Base-by-base conservation (phyloP, 2,888 invertebrate genomes). In the Lacanobia wlatinum region DNA sequence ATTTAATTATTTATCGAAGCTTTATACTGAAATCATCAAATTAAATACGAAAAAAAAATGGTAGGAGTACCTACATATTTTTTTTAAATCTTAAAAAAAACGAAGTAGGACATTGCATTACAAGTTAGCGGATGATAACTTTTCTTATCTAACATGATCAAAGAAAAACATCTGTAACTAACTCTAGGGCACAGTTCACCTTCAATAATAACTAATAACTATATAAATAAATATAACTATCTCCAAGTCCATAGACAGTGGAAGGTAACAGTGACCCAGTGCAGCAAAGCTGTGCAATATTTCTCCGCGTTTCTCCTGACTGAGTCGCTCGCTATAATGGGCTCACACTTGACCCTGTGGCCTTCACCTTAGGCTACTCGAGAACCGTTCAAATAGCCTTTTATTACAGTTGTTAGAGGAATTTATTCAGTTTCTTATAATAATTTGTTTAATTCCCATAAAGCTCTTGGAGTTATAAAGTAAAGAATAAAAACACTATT, bases 281-380 rank as follows among this genome's bases (percentile, higher is more conserved):
- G 43, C 40, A n/a, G 21, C 12, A 5, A 61, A 71, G 6, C 38
- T 28, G 12, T 46, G 8, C 46, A 52, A 73, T 72, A 56, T 12
- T 38, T 72, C 53, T 43, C 18, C 9, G 62, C 65, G 52, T 83
- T 83, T 83, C 80, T 71, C 69, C 18, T 23, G 50, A 46, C 28
- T 9, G 0, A 16, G 28, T 38, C 46, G 21, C 43, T 53, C n/a
- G 12, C 60, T 63, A 34, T 52, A 63, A 58, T 55, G 28, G 28
- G 23, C 52, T 53, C 46, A 50, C 70, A 56, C 59, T 67, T 83
- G 63, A 84, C 73, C 66, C 48, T 62, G 14, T 14, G 58, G 21
- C 56, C 67, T 5, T 61, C 8, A 72, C 71, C 82, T 63, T 43
- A 53, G 0, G 10, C 38, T 55, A 50, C 66, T 34, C n/a, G 38